Evolutionary conservation across 2,888 invertebrate genomes (phyloP).

Genomic region (Hipparchia semele): DNA sequence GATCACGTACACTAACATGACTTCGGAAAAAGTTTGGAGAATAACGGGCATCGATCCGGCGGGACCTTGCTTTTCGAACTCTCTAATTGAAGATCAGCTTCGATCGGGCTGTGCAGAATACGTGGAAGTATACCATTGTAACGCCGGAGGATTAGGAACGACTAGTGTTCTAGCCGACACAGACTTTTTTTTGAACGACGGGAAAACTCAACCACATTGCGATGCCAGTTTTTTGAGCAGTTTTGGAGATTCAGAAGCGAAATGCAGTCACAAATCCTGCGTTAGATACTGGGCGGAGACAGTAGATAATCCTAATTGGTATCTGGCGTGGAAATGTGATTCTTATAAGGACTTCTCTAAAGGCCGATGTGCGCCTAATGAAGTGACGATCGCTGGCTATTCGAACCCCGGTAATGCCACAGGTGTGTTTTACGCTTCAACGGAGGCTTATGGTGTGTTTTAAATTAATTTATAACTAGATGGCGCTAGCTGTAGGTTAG

Average conservation of each 20-base stretch:
- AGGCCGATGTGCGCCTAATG: conserved; percentile 63
- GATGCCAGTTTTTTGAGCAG: conserved; percentile 62
- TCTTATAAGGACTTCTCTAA: conserved; percentile 60
- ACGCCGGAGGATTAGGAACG: conserved; percentile 80
- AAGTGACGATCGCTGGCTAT: conserved; percentile 71
- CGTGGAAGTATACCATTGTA: conserved; percentile 85
- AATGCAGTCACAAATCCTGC: conserved; percentile 74
- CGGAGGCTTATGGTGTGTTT: conserved; percentile 56
- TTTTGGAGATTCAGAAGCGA: conserved; percentile 67
- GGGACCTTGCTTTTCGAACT: conserved; percentile 74
- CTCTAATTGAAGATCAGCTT: conserved; percentile 70
- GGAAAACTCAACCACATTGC: conserved; percentile 81
- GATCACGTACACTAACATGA: conserved; percentile 55
- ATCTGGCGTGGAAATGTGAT: conserved; percentile 67
- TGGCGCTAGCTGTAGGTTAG: too few relatives aligned
- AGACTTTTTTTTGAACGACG: conserved; percentile 84
- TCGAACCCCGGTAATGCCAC: conserved; percentile 72
- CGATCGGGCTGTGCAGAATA: conserved; percentile 80
- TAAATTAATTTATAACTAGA: not conserved
- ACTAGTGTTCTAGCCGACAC: conserved; percentile 78
- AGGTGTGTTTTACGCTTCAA: conserved; percentile 71
- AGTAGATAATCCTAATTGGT: conserved; percentile 58
- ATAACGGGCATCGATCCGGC: conserved; percentile 75
- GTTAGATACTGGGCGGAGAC: conserved; percentile 65
- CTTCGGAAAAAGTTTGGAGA: conserved; percentile 63